phyloP scores from a whole-genome alignment of 2,113 vertebrate species.

The Antennarius striatus region DNA sequence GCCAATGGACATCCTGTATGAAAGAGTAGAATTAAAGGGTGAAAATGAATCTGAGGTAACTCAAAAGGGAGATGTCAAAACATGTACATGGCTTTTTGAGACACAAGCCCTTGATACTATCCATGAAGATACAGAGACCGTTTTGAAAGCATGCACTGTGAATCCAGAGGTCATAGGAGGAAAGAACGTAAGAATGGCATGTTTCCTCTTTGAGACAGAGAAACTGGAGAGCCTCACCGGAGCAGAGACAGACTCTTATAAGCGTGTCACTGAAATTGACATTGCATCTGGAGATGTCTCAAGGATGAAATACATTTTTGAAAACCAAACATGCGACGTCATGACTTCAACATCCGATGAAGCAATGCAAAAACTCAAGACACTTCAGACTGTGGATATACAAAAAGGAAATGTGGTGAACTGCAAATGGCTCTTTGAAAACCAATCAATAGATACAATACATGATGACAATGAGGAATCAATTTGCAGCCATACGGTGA shows the following conservation, averaged over 20 bases:
- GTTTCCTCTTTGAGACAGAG: conserved; percentile 91
- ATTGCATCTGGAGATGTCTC: conserved; percentile 89
- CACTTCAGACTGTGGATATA: conserved; percentile 83
- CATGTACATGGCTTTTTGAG: conserved; percentile 91
- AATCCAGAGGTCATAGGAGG: conserved; percentile 86
- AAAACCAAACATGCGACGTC: conserved; percentile 85
- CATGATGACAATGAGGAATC: conserved; percentile 72
- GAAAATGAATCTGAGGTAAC: conserved; percentile 76
- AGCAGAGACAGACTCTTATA: conserved; percentile 79
- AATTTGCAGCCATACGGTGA: conserved; percentile 76
- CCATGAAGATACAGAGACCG: conserved; percentile 78
- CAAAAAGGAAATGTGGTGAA: conserved; percentile 87
- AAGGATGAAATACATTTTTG: conserved; percentile 88
- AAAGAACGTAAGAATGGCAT: conserved; percentile 84
- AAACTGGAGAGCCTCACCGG: conserved; percentile 84
- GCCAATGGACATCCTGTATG: conserved; percentile 88
- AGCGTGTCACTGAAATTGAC: conserved; percentile 82
- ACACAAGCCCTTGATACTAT: conserved; percentile 86
- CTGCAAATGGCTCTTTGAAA: conserved; percentile 91
- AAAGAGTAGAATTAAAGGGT: conserved; percentile 76
- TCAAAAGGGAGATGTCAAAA: conserved; percentile 88
- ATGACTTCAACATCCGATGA: conserved; percentile 86
- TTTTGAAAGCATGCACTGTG: conserved; percentile 79
- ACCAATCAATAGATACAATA: conserved; percentile 84
- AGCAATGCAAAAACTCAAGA: conserved; percentile 83